Conservation (phyloP, 2,888 invertebrate genomes). For the Dasysyrphus tricinctus region DNA sequence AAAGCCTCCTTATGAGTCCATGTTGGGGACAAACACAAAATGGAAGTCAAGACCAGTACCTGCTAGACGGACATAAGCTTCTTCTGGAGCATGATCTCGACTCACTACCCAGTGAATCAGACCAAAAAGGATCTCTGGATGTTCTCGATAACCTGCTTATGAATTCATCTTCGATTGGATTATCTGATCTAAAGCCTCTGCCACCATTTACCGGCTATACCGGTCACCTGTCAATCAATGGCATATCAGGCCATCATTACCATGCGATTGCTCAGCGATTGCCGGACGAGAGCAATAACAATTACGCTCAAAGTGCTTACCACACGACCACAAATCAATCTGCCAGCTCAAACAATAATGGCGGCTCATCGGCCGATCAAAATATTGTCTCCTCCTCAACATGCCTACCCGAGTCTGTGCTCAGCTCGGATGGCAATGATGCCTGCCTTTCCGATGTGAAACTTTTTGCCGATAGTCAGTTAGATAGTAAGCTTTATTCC, state of each 20-base stretch:
- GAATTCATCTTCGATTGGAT: slow-evolving; percentile 85
- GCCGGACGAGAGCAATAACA: slow-evolving; percentile 90
- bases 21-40: slow-evolving; percentile 87
- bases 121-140: slow-evolving; percentile 85
- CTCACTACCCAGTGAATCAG: slow-evolving; percentile 83
- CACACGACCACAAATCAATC: slow-evolving; percentile 77
- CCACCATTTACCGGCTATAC: slow-evolving; percentile 95
- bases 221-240: slow-evolving; percentile 93
- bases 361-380: slow-evolving; percentile 85
- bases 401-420: slow-evolving; percentile 87
- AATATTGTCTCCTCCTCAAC: slow-evolving; percentile 91
- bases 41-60: slow-evolving; percentile 84
- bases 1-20: slow-evolving; percentile 89
- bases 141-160: slow-evolving; percentile 88
- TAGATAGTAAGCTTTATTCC: slow-evolving; percentile 85
- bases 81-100: slow-evolving; percentile 86
- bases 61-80: slow-evolving; percentile 85
- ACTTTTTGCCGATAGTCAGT: slow-evolving; percentile 85
- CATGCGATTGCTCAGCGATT: slow-evolving; percentile 92
- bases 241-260: slow-evolving; percentile 94
- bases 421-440: slow-evolving; percentile 83
- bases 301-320: slow-evolving; percentile 87
- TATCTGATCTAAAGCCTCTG: slow-evolving; percentile 93
- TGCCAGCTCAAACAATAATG: slow-evolving; percentile 77
- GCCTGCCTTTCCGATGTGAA: slow-evolving; percentile 86